Conservation (phyloP, 2,113 vertebrate species). For the Forbesichthys agassizii region DNA sequence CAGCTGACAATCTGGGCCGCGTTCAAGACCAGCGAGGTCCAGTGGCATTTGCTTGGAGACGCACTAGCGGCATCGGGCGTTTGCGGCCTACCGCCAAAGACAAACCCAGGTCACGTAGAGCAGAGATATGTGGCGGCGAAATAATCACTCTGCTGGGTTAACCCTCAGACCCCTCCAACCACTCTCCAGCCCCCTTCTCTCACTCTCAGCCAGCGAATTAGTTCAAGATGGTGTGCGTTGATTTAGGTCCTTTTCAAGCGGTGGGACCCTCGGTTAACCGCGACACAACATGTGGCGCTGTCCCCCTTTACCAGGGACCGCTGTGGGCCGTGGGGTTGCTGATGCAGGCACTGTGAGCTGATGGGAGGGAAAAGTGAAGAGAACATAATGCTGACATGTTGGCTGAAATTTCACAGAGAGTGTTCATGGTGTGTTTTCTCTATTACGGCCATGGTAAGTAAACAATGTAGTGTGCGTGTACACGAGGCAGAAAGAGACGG, state of each 20-base stretch:
- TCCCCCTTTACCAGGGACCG: slow-evolving; percentile 14
- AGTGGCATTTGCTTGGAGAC: background rate
- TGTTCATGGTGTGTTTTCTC: slow-evolving; percentile 7
- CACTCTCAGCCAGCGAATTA: slow-evolving; percentile 58
- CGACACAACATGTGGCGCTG: slow-evolving; percentile 59
- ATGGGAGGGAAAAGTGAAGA: slow-evolving; percentile 20
- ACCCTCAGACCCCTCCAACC: background rate
- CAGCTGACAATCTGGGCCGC: background rate
- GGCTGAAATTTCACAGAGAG: slow-evolving; percentile 25
- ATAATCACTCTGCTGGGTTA: slow-evolving; percentile 51
- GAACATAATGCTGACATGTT: slow-evolving; percentile 14
- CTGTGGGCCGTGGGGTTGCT: slow-evolving; percentile 32
- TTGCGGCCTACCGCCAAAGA: slow-evolving; percentile 38
- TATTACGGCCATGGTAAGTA: slow-evolving; percentile 3
- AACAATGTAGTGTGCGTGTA: background rate
- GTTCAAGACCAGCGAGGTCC: background rate
- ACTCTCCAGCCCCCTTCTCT: slow-evolving; percentile 13
- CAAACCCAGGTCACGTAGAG: slow-evolving; percentile 33
- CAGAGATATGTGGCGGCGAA: slow-evolving; percentile 31
- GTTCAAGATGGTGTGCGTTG: slow-evolving; percentile 66
- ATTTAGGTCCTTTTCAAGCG: slow-evolving; percentile 57
- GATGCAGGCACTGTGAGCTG: slow-evolving; percentile 24
- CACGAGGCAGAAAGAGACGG: background rate
- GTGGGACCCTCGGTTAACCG: slow-evolving; percentile 56
- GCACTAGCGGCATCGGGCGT: slow-evolving; percentile 10